Evolutionary conservation across 2,797 vertebrate species (phyloP).

Genomic region (Leuciscus waleckii): DNA sequence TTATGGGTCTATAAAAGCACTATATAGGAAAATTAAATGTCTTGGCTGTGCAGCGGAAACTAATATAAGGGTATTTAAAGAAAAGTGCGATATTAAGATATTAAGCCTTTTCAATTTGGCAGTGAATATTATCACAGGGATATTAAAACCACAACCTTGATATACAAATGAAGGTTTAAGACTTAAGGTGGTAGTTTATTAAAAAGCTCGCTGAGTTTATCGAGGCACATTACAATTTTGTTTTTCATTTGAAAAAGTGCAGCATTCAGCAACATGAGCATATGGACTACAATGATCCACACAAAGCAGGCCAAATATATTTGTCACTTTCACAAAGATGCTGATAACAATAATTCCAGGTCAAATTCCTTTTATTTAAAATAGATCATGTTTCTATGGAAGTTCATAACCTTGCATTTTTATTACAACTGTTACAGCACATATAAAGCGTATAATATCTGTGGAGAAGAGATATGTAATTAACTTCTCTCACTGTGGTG

Average conservation of each 20-base stretch:
- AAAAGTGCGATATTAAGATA: slow-evolving; percentile 36
- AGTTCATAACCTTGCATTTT: slow-evolving; percentile 17
- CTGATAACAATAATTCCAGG: slow-evolving; percentile 23
- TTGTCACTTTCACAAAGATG: slow-evolving; percentile 29
- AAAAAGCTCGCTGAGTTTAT: slow-evolving; percentile 31
- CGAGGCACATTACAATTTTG: neutral
- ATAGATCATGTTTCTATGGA: neutral
- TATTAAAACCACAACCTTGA: slow-evolving; percentile 59
- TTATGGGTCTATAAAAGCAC: slow-evolving; percentile 36
- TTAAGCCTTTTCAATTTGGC: slow-evolving; percentile 35
- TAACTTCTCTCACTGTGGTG: slow-evolving; percentile 25
- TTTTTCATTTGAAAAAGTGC: slow-evolving; percentile 10
- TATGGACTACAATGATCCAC: slow-evolving; percentile 22
- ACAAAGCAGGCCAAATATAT: slow-evolving; percentile 19
- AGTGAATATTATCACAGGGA: slow-evolving; percentile 42
- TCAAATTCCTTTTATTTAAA: slow-evolving; percentile 15
- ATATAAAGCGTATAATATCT: slow-evolving; percentile 23
- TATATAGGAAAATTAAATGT: slow-evolving; percentile 29
- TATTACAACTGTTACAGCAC: slow-evolving; percentile 16
- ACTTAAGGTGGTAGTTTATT: slow-evolving; percentile 45
- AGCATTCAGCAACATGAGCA: slow-evolving; percentile 12
- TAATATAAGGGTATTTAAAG: slow-evolving; percentile 51
- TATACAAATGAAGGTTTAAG: slow-evolving; percentile 39
- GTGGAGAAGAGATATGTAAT: slow-evolving; percentile 33
- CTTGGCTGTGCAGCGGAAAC: slow-evolving; percentile 16